Conservation (phyloP, 2,113 vertebrate species). For the Microtus oregoni region DNA sequence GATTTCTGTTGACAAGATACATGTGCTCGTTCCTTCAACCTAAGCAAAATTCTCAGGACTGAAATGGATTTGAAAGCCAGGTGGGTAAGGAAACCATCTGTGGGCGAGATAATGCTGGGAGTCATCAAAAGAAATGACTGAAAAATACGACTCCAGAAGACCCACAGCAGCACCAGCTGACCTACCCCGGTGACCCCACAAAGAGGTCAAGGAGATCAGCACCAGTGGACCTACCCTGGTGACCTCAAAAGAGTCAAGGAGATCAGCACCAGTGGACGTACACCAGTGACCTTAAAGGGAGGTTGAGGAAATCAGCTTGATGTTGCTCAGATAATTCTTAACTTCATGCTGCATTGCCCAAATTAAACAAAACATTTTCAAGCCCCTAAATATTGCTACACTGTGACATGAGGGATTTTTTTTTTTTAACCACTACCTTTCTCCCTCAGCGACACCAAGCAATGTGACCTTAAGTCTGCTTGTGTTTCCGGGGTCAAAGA, state of each 20-base stretch:
- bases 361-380: neutral
- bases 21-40: slow-evolving; percentile 36
- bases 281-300: neutral
- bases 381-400: neutral
- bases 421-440: neutral
- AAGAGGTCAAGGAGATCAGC: neutral
- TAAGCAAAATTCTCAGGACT: slow-evolving; percentile 70
- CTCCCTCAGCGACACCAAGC: neutral
- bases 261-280: too few species aligned
- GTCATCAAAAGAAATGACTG: slow-evolving; percentile 4
- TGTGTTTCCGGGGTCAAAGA: neutral
- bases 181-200: neutral
- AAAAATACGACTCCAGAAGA: neutral
- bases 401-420: neutral
- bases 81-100: slow-evolving; percentile 59
- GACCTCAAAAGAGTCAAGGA: neutral
- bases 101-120: neutral
- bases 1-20: slow-evolving; percentile 72
- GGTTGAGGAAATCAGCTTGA: neutral
- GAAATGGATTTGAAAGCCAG: slow-evolving; percentile 58
- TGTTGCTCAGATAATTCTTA: neutral
- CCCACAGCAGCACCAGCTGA: neutral
- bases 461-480: neutral
- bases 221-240: neutral
- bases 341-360: neutral